Evolutionary conservation across 2,888 invertebrate genomes (phyloP), one percentile per base, ranked within the genome.

Genomic region (Smittia aterrima): DNA sequence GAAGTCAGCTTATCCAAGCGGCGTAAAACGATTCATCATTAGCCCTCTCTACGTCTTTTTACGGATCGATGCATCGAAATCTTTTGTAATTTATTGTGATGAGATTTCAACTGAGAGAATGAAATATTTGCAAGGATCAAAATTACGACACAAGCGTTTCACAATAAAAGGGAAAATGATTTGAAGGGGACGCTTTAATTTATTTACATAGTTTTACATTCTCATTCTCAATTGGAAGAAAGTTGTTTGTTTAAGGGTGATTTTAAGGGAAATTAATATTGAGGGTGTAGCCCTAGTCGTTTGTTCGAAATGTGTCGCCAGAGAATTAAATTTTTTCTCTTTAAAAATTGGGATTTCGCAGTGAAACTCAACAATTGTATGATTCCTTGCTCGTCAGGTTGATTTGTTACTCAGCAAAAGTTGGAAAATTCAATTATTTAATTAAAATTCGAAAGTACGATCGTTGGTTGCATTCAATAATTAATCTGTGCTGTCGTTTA

Each of bases 201-300:
- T 70, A 70, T 70, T 70, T 70, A 53, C 70, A 70, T 70, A 70
- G 70, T 70, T 67, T 67, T 41, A 67, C 67, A 67, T 47, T 67
- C 16, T 70, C 53, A 54, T 27, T 67, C 54, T 53, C 20, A 22
- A 67, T 41, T 22, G 20, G 41, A 53, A 22, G 54, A 54, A 70
- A 70, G 54, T 53, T 22, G 47, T 47, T 70, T 70, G 47, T 25
- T 70, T 70, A 53, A 70, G 25, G 70, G 70, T 47, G 47, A 27
- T 53, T 70, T 70, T 70, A 53, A 54, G 53, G 38, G 47, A 53
- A 70, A 70, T 70, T 70, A 70, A 70, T 70, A 70, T 53, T 25
- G 64, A 25, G 24, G 32, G 20, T 24, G 20, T 41, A 38, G 9
- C 13, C 22, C 58, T 20, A 1, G 58, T 18, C 9, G 18, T 4